A percentile compares a stretch with the other conserved stretches of the same genome.
Conservation (phyloP, 1,140 invertebrate genomes). For the Bombus terrestris region DNA sequence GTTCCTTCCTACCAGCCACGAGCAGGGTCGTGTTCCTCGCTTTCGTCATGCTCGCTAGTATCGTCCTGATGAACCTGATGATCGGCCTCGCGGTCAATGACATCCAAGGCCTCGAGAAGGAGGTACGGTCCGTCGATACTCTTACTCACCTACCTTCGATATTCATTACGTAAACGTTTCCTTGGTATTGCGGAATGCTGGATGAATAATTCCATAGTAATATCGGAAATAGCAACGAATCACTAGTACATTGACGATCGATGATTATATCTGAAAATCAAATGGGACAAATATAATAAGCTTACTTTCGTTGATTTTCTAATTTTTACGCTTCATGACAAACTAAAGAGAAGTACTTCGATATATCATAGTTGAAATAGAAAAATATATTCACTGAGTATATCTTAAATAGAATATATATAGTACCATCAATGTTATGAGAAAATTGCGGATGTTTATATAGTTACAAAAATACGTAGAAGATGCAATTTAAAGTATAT, state of each 20-base stretch:
- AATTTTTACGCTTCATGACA: too few species aligned
- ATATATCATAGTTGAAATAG: too few species aligned
- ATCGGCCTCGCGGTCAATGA: conserved; percentile 86
- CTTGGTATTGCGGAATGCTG: neutral
- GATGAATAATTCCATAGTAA: neutral
- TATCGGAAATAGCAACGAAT: neutral
- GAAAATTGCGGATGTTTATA: too few species aligned
- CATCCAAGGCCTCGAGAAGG: conserved; percentile 83
- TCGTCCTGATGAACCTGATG: conserved; percentile 83
- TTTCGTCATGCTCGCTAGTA: conserved; percentile 85
- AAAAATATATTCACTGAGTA: too few species aligned
- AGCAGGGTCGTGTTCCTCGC: conserved; percentile 84
- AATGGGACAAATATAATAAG: neutral
- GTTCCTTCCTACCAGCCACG: conserved; percentile 69
- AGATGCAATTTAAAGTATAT: too few species aligned
- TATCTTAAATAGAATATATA: too few species aligned
- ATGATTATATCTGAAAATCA: neutral
- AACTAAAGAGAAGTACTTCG: too few species aligned
- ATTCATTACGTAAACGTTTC: neutral
- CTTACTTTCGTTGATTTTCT: too few species aligned
- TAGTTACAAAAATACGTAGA: too few species aligned
- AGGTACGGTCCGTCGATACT: conserved; percentile 56
- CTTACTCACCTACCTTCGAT: neutral
- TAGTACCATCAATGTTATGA: too few species aligned
- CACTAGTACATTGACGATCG: neutral